Evolutionary conservation across 2,888 invertebrate genomes (phyloP).

Genomic region (Dasysyrphus tricinctus): DNA sequence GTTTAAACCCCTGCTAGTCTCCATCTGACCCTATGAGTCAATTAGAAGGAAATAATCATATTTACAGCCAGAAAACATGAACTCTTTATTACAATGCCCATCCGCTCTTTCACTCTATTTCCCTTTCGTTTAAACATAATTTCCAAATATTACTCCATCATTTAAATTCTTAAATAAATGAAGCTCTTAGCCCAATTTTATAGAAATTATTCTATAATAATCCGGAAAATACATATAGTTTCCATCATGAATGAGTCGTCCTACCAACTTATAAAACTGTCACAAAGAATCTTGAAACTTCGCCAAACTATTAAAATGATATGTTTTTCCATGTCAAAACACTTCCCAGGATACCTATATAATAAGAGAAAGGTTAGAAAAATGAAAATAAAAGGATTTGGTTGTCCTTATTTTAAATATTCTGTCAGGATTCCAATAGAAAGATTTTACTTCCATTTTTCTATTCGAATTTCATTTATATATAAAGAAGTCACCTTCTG

Average conservation of each 20-base stretch:
- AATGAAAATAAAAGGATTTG: conserved; percentile 2
- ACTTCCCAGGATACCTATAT: conserved; percentile 11
- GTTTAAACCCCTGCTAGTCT: no score
- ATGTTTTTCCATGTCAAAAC: conserved; percentile 29
- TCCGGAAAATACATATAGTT: conserved; percentile 4
- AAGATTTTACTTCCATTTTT: conserved; percentile 28
- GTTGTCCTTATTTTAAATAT: conserved; percentile 36
- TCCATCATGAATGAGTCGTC: background rate
- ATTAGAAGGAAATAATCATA: no score
- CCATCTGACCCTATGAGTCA: no score
- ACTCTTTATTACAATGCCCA: background rate
- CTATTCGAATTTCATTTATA: conserved; percentile 50
- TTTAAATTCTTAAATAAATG: background rate
- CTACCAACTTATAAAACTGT: conserved; percentile 19
- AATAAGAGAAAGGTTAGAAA: background rate
- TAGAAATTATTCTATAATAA: background rate
- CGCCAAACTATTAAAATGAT: conserved; percentile 51
- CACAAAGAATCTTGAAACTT: conserved; percentile 48
- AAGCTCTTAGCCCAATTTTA: conserved; percentile 6
- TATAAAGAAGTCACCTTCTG: conserved; percentile 36
- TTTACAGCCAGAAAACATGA: background rate
- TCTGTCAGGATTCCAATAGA: conserved; percentile 50
- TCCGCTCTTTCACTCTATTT: background rate
- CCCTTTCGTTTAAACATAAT: background rate
- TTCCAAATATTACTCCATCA: background rate